phyloP scores from a whole-genome alignment of 2,797 vertebrate species.

The Odontamblyopus rebecca region DNA sequence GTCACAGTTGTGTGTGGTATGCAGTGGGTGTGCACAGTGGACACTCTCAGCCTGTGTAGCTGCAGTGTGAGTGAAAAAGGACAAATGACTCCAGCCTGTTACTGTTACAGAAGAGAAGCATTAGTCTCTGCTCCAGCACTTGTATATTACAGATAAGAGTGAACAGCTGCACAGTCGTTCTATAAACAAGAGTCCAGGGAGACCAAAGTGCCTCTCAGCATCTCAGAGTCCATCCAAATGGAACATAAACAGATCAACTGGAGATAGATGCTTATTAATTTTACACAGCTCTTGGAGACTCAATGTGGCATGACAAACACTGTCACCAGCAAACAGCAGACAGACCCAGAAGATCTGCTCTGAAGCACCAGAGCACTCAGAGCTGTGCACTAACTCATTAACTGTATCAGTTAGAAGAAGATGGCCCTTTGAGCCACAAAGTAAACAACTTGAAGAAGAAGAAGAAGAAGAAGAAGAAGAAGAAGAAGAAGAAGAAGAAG shows the following conservation, averaged over 20 bases:
- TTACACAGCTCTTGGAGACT: conserved; percentile 2
- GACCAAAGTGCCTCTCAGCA: conserved; percentile 1
- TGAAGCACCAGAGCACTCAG: background rate
- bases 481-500: too few relatives aligned
- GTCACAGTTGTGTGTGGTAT: too few relatives aligned
- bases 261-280: conserved; percentile 21
- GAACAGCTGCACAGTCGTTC: conserved; percentile 4
- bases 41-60: background rate
- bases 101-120: conserved; percentile 1
- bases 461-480: too few relatives aligned
- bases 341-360: background rate
- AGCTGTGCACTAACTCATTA: background rate
- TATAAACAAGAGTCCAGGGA: conserved; percentile 9
- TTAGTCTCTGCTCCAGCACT: conserved; percentile 1
- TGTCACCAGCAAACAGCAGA: background rate
- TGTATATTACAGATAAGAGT: conserved; percentile 4
- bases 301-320: conserved; percentile 12
- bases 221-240: conserved; percentile 13
- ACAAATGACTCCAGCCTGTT: background rate
- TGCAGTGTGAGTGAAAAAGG: background rate
- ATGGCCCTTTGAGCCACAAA: background rate
- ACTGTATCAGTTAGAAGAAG: background rate
- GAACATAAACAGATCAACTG: conserved; percentile 22
- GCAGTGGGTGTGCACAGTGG: background rate
- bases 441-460: background rate